phyloP scores from a whole-genome alignment of 1,140 invertebrate species.

The Drosophila funebris region DNA sequence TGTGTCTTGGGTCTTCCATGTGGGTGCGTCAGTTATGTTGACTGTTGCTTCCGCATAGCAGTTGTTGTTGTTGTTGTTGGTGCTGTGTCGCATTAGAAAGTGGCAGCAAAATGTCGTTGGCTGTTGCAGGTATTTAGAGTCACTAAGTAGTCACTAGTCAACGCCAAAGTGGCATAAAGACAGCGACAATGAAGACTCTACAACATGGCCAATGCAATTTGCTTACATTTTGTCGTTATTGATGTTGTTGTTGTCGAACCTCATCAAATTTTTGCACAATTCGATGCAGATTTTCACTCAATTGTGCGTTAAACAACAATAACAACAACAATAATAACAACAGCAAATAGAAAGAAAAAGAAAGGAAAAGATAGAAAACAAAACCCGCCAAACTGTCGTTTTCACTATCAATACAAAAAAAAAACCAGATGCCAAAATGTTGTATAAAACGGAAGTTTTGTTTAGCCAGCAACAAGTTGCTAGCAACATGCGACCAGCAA shows the following conservation, averaged over 20 bases:
- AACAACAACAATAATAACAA: slow-evolving; percentile 36
- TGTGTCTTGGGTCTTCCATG: slow-evolving; percentile 12
- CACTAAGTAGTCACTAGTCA: slow-evolving; percentile 19
- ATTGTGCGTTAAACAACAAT: slow-evolving; percentile 49
- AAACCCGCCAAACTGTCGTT: slow-evolving; percentile 67
- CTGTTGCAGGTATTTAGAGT: slow-evolving; percentile 9
- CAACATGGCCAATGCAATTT: slow-evolving; percentile 21
- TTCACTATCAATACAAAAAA: slow-evolving; percentile 52
- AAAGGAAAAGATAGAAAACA: slow-evolving; percentile 16
- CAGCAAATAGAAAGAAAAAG: background rate
- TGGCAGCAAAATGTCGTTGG: slow-evolving; percentile 34
- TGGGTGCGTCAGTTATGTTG: slow-evolving; percentile 51
- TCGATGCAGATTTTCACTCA: slow-evolving; percentile 77
- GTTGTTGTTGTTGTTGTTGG: slow-evolving; percentile 24
- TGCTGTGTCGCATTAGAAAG: slow-evolving; percentile 43
- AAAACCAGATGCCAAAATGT: slow-evolving; percentile 43
- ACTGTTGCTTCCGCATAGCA: slow-evolving; percentile 33
- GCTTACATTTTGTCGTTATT: background rate
- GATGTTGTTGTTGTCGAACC: slow-evolving; percentile 2
- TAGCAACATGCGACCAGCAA: slow-evolving; percentile 18
- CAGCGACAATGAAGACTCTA: background rate
- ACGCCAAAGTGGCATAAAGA: background rate
- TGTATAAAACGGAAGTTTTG: slow-evolving; percentile 32
- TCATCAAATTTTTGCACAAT: slow-evolving; percentile 55
- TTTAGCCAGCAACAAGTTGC: slow-evolving; percentile 28